A percentile compares a stretch with the other conserved stretches of the same genome.
Conservation (phyloP, 2,888 invertebrate species). For the Cosmia pyralina region DNA sequence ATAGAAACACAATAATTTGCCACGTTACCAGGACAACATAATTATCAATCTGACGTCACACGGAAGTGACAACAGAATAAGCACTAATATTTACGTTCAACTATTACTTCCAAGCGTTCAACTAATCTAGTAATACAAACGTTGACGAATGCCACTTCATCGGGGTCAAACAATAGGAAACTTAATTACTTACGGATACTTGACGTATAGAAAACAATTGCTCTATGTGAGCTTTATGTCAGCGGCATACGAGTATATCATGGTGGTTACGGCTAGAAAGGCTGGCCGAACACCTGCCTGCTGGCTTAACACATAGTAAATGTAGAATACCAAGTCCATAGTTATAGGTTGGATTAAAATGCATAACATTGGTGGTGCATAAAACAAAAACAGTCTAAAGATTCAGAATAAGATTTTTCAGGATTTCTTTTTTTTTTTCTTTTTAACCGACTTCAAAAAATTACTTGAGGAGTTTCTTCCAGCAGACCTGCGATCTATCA, state of each 20-base stretch:
- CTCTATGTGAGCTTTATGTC: neutral
- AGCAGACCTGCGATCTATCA: neutral
- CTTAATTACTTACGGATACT: conserved; percentile 10
- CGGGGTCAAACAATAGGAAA: conserved; percentile 20
- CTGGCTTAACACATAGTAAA: too few species aligned
- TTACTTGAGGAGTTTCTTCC: neutral
- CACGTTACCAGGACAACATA: neutral
- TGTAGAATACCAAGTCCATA: too few species aligned
- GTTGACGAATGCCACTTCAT: neutral
- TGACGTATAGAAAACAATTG: conserved; percentile 4
- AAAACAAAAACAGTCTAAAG: too few species aligned
- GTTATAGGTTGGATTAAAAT: too few species aligned
- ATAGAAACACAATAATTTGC: neutral
- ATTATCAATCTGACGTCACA: neutral
- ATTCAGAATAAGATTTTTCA: too few species aligned
- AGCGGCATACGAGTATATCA: conserved; percentile 6
- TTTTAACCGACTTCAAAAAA: too few species aligned
- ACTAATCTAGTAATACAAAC: neutral
- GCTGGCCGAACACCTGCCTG: too few species aligned
- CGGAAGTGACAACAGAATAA: conserved; percentile 10
- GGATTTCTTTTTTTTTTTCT: too few species aligned
- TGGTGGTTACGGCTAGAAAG: too few species aligned
- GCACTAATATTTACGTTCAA: conserved; percentile 20
- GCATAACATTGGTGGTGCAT: too few species aligned
- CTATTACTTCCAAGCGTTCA: neutral